Evolutionary conservation across 2,888 invertebrate genomes (phyloP).

Genomic region (Meloe dianella): DNA sequence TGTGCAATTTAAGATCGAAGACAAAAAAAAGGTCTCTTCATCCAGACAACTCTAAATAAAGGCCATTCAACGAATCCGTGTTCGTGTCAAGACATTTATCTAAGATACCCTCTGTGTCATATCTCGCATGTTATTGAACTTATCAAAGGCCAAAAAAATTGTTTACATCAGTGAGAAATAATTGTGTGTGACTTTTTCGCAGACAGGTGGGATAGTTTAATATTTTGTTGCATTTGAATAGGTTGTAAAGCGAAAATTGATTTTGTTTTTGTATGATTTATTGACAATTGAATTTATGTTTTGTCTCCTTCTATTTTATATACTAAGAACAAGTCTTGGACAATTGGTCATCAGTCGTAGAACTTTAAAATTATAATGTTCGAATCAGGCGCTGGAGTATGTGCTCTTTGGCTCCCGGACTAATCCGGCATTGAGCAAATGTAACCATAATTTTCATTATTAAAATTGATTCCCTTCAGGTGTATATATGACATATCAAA

Average conservation of each 20-base stretch:
- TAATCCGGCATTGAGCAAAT: too few relatives aligned
- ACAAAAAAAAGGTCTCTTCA: not conserved
- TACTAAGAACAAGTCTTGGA: too few relatives aligned
- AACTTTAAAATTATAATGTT: too few relatives aligned
- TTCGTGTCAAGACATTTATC: not conserved
- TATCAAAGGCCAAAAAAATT: not conserved
- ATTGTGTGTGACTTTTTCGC: not conserved
- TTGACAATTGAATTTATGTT: not conserved
- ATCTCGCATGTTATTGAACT: not conserved
- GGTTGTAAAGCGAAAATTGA: not conserved
- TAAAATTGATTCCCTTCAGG: not conserved
- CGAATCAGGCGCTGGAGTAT: too few relatives aligned
- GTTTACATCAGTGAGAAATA: not conserved
- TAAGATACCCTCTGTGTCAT: not conserved
- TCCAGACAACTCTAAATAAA: constrained; percentile 11
- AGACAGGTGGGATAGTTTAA: not conserved
- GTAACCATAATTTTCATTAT: too few relatives aligned
- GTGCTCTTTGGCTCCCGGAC: too few relatives aligned
- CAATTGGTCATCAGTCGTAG: too few relatives aligned
- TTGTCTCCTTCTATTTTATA: not conserved
- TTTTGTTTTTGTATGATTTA: not conserved
- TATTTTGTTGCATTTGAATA: not conserved
- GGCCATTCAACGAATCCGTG: not conserved
- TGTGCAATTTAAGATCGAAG: too few relatives aligned
- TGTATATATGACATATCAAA: not conserved